phyloP scores from a whole-genome alignment of 2,113 vertebrate species.

The Balaeniceps rex region DNA sequence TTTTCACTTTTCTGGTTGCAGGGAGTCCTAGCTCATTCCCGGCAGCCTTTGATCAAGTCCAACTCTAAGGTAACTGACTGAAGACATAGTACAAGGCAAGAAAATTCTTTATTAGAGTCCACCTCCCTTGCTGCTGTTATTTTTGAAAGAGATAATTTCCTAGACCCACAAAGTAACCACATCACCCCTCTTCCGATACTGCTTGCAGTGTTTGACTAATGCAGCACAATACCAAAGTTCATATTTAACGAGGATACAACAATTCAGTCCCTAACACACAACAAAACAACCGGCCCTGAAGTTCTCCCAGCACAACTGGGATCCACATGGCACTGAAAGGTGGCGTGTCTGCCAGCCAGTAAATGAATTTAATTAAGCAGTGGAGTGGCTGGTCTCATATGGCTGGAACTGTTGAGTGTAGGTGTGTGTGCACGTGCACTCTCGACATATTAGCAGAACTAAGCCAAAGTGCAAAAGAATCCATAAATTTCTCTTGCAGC shows the following conservation, averaged over 20 bases:
- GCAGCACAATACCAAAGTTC: not conserved
- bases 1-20: not conserved
- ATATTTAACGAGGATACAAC: not conserved
- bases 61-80: not conserved
- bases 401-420: not conserved
- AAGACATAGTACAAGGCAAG: not conserved
- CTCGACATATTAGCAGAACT: not conserved
- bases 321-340: conserved; percentile 18
- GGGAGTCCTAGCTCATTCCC: not conserved
- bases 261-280: not conserved
- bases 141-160: not conserved
- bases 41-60: not conserved
- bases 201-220: not conserved
- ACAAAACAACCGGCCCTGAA: not conserved
- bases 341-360: conserved; percentile 9
- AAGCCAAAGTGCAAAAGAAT: not conserved
- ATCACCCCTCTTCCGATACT: not conserved
- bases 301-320: conserved; percentile 6
- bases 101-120: not conserved
- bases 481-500: not conserved
- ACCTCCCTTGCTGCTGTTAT: not conserved
- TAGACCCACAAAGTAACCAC: not conserved
- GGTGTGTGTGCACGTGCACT: not conserved
- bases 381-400: conserved; percentile 9
- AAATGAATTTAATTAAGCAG: conserved; percentile 49